Percentiles rank a stretch among this genome's conserved stretches.
These are phyloP conservation scores for Chloromyia formosa DNA, from an alignment of 2,888 invertebrate species.

Conservation along the genomic window DNA sequence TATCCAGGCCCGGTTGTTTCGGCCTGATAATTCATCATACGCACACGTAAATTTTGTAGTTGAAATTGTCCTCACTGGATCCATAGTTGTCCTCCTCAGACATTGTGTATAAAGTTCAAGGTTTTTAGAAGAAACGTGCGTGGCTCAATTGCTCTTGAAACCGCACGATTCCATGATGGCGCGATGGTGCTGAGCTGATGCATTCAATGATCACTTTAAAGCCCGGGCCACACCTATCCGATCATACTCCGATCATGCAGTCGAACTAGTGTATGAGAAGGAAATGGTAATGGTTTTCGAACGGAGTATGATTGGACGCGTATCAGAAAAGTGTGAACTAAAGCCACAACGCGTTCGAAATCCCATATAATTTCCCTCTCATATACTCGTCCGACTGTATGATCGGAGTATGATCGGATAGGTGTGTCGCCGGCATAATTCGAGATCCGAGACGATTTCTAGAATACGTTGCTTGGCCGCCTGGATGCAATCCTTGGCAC, in stretches of 20 bases:
- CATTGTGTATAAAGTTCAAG: not conserved
- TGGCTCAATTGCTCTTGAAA: not conserved
- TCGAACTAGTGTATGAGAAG: no score
- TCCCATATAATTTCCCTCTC: no score
- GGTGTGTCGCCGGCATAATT: slow-evolving; percentile 78
- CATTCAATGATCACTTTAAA: slow-evolving; percentile 85
- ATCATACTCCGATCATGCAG: no score
- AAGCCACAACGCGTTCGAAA: no score
- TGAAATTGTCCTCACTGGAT: slow-evolving; percentile 51
- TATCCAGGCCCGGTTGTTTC: not conserved
- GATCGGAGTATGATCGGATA: no score
- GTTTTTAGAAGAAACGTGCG: no score
- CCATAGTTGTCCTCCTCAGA: slow-evolving; percentile 47
- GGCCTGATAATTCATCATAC: slow-evolving; percentile 16
- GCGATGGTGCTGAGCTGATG: slow-evolving; percentile 88
- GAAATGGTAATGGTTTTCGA: no score
- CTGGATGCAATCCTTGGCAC: slow-evolving; percentile 93
- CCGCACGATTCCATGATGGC: slow-evolving; percentile 95
- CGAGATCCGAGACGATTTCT: slow-evolving; percentile 90
- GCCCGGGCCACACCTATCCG: no score
- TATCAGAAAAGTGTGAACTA: no score
- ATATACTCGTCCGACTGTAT: no score
- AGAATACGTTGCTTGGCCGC: slow-evolving; percentile 88
- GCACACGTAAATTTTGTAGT: slow-evolving; percentile 56
- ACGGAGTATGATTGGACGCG: no score